These are phyloP conservation scores for Falco cherrug DNA, from an alignment of 2,797 vertebrate species.

Conservation along the genomic window DNA sequence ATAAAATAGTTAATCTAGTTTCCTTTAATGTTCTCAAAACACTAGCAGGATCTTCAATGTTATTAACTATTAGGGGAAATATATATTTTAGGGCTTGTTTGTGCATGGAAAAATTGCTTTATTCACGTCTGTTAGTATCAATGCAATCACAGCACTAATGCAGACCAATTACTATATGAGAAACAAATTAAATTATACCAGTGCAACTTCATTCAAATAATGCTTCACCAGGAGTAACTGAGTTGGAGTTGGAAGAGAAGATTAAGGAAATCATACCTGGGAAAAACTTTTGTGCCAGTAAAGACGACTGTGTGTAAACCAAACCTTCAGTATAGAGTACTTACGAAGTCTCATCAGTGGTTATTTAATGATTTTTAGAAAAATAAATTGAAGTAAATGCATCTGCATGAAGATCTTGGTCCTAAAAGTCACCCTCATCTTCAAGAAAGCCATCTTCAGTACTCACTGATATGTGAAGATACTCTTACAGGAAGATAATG, in stretches of 20 bases:
- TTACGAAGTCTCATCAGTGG: neutral
- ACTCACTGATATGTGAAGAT: neutral
- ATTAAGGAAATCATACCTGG: neutral
- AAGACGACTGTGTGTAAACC: neutral
- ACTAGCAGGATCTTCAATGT: neutral
- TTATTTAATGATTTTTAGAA: neutral
- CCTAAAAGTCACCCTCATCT: neutral
- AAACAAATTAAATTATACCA: slow-evolving; percentile 10
- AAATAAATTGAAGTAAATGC: neutral
- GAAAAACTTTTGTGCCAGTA: neutral
- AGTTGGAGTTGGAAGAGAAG: neutral
- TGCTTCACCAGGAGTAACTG: neutral
- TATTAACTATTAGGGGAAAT: neutral
- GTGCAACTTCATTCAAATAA: neutral
- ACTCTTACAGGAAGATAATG: neutral
- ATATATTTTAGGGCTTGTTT: neutral
- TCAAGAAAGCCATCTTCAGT: neutral
- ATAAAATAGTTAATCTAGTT: neutral
- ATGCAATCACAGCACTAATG: neutral
- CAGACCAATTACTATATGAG: neutral
- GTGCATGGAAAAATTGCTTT: neutral
- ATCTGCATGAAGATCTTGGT: neutral
- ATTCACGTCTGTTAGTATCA: neutral
- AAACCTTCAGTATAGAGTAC: neutral
- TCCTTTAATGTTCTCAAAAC: neutral